Base-by-base conservation (phyloP, 1,140 invertebrate genomes). In the Argopecten irradians region DNA sequence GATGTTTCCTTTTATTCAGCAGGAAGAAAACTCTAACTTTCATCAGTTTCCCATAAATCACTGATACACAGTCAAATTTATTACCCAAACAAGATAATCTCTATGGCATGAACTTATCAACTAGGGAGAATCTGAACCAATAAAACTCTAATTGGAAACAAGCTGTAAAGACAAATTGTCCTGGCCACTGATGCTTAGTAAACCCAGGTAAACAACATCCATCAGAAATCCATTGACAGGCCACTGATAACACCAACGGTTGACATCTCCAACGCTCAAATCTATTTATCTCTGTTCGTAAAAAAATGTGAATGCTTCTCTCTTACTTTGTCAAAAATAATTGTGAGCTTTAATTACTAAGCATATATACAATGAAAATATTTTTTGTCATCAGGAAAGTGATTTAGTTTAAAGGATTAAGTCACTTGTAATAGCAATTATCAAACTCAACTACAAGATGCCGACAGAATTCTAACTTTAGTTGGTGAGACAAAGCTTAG, bases 11-110 rank as follows among this genome's bases (percentile, higher is more conserved):
- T n/a, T n/a, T 71, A 71, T 71, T n/a, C 55, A 71, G 55, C 22
- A n/a, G 55, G 55, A 22, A 71, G 55, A 71, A 71, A 5, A 71
- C 55, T 71, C 55, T 28, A 28, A 71, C 55, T 71, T 71, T 71
- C 55, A 71, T 71, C 55, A 71, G 8, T 71, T 71, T 71, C 55
- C 28, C 55, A 71, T 71, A 71, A 71, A 71, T 71, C 55, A 71
- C 55, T 71, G 55, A 71, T 71, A 71, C 28, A 8, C 55, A 71
- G 55, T 1, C 55, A 5, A 71, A 71, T 71, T 71, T 71, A 71
- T 71, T 71, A 71, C 55, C 55, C 28, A 71, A 71, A 71, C 55
- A 71, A 71, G 55, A 71, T 71, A 71, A 28, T 71, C 55, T 71
- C 55, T 71, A 71, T 71, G 55, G 55, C 7, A 16, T 28, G n/a